Percentiles rank a stretch among this genome's conserved stretches.
phyloP scores from a whole-genome alignment of 2,888 invertebrate species.

The Litoditis marina region DNA sequence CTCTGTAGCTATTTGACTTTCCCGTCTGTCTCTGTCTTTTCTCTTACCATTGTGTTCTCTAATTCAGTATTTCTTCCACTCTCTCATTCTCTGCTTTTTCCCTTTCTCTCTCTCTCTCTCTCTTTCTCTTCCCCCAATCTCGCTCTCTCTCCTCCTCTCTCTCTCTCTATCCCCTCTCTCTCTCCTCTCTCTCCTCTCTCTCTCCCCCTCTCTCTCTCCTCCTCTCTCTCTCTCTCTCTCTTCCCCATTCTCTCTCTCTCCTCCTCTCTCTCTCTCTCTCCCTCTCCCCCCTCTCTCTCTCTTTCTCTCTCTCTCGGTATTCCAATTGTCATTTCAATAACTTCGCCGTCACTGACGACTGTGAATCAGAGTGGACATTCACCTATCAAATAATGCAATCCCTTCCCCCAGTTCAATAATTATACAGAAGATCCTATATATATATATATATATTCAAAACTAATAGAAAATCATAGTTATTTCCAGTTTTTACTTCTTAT shows the following conservation, averaged over 20 bases:
- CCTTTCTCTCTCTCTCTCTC: not conserved
- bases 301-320: too few species aligned
- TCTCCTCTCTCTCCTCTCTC: not conserved
- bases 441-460: too few species aligned
- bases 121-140: not conserved
- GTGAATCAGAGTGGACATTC: too few species aligned
- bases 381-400: too few species aligned
- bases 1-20: not conserved
- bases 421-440: too few species aligned
- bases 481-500: too few species aligned
- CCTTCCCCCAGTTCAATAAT: too few species aligned
- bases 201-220: not conserved
- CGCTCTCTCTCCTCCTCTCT: not conserved
- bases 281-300: not conserved
- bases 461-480: too few species aligned
- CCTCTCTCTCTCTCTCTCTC: not conserved
- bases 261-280: not conserved
- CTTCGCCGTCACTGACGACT: too few species aligned
- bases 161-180: not conserved
- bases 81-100: not conserved
- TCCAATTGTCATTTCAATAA: too few species aligned
- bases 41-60: not conserved
- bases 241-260: not conserved
- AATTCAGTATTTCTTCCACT: not conserved
- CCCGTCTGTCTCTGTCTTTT: not conserved